A percentile compares a stretch with the other conserved stretches of the same genome.
phyloP scores from a whole-genome alignment of 2,888 invertebrate genomes.

The Hypena proboscidalis region DNA sequence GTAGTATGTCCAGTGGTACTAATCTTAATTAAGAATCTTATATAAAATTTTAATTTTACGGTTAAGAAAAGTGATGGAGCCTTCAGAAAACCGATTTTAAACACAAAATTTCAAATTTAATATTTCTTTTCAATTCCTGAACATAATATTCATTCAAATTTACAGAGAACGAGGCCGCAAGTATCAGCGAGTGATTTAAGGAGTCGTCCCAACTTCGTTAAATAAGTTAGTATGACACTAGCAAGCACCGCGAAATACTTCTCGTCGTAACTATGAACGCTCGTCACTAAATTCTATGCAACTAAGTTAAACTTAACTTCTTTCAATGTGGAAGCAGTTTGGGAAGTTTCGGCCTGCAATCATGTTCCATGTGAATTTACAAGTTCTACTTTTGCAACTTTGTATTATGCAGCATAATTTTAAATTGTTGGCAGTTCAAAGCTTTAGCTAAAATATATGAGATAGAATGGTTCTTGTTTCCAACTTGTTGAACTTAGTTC shows the following conservation, averaged over 20 bases:
- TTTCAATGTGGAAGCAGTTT: constrained; percentile 57
- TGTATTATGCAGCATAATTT: constrained; percentile 46
- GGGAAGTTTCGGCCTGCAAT: constrained; percentile 52
- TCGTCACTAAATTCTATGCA: constrained; percentile 43
- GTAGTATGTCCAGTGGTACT: too few relatives aligned
- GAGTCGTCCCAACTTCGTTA: not conserved
- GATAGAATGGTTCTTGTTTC: too few relatives aligned
- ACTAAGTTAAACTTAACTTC: constrained; percentile 53
- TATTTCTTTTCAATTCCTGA: too few relatives aligned
- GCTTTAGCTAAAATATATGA: constrained; percentile 23
- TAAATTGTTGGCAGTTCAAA: constrained; percentile 35
- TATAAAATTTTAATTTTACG: too few relatives aligned
- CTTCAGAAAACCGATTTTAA: too few relatives aligned
- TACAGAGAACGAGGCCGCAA: not conserved
- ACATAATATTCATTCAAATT: too few relatives aligned
- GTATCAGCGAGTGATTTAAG: not conserved
- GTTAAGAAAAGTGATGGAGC: too few relatives aligned
- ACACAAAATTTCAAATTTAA: too few relatives aligned
- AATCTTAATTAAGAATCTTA: too few relatives aligned
- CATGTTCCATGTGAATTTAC: constrained; percentile 58
- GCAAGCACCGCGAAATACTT: constrained; percentile 20
- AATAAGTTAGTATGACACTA: constrained; percentile 28
- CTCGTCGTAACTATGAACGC: constrained; percentile 28
- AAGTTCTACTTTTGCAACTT: constrained; percentile 53
- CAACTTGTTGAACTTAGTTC: too few relatives aligned